phyloP scores from a whole-genome alignment of 1,140 invertebrate species.

The Aleiodes sp. region DNA sequence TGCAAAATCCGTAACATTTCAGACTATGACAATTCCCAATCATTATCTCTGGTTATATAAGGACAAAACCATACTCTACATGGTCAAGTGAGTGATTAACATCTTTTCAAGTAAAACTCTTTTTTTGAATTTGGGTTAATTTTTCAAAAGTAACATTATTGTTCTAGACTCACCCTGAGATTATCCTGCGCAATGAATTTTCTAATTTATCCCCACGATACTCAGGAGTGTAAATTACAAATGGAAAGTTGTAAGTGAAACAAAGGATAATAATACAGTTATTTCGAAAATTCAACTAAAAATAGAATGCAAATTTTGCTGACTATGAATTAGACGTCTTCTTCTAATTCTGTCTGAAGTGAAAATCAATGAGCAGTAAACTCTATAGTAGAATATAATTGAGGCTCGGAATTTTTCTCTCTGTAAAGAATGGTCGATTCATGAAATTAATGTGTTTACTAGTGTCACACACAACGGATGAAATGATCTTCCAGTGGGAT shows the following conservation, averaged over 20 bases:
- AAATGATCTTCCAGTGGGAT: constrained; percentile 91
- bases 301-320: background rate
- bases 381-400: background rate
- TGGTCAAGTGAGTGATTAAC: constrained; percentile 77
- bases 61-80: constrained; percentile 87
- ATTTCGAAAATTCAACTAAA: background rate
- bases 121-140: background rate
- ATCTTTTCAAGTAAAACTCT: background rate
- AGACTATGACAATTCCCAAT: constrained; percentile 93
- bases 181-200: constrained; percentile 93
- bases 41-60: constrained; percentile 91
- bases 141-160: background rate
- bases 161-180: constrained; percentile 75
- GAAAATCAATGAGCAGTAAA: constrained; percentile 22
- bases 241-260: constrained; percentile 89
- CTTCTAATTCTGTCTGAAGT: constrained; percentile 2
- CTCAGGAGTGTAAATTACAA: constrained; percentile 89
- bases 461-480: constrained; percentile 92
- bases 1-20: constrained; percentile 90
- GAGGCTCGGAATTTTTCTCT: no score
- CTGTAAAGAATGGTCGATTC: background rate
- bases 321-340: background rate
- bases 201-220: constrained; percentile 90
- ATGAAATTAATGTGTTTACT: constrained; percentile 38
- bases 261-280: background rate